Base-by-base conservation (phyloP, 2,888 invertebrate species). In the Chloroclysta siterata region DNA sequence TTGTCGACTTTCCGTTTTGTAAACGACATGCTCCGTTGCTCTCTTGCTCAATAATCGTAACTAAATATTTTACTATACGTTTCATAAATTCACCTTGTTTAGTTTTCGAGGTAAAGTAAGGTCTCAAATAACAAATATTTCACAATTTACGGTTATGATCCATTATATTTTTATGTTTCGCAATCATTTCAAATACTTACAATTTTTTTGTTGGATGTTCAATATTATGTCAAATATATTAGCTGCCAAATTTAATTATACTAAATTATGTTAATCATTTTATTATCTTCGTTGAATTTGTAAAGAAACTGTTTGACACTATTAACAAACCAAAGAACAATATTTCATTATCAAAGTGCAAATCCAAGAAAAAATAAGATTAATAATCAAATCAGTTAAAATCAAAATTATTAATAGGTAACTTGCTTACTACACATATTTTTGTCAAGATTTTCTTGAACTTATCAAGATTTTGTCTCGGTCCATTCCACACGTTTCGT, bases 21-120 rank as follows among this genome's bases (percentile, higher is more conserved):
- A 68, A 71, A 65, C 62, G 68, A 63, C 54, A 67, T 63, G 71
- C 62, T 68, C 65, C 66, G 68, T 60, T 68, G 71, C 59, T 46
- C 56, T 56, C 15, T 72, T 72, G 66, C 66, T 47, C 61, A 70
- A 68, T 69, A 66, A 65, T 66, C 56, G 48, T 63, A 65, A 53
- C 56, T 54, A 62, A 69, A 69, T 65, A 64, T 69, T 68, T 68
- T 69, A 65, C 61, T 68, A 65, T 67, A 62, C 66, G 61, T 58
- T 65, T 68, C 60, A 68, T 66, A 60, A 65, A 61, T 64, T 69
- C 63, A 65, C 62, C 69, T 69, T 65, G 60, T 65, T 69, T 65
- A 46, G 65, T 70, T 53, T 41, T 60, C 66, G 41, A 51, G 33
- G 22, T 22, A 33, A 33, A 61, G 68, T 73, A 60, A 63, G 66